Evolutionary conservation across 2,797 vertebrate genomes (phyloP), one percentile per base, ranked within the genome.

Genomic region (Botia kubotai): DNA sequence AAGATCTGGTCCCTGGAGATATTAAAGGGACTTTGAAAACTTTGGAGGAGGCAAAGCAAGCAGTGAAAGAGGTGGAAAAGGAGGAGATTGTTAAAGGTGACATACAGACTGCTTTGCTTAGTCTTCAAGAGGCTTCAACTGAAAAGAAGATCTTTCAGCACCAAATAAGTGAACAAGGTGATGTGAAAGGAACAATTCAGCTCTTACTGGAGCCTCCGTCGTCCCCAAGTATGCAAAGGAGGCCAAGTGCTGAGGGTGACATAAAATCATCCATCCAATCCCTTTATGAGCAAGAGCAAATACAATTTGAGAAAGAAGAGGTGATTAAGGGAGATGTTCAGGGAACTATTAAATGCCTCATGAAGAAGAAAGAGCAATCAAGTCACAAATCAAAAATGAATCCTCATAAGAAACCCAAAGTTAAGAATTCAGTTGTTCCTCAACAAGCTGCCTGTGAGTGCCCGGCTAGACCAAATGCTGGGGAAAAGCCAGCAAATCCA

Each of bases 1-100:
- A 95, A 39, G 95, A 96, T 84, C 89, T 97, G 84, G 93, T 97
- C 55, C 88, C 87, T 75, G 94, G 94, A 69, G 94, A 97, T 82
- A 92, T 97, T 85, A 94, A 94, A 89, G 93, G 92, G n/a, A 95
- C 96, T 13, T 88, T 97, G 77, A 95, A 88, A 88, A 95, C 92
- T 81, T 92, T 98, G 80, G 93, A 96, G 91, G 94, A 96, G 86
- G 93, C 93, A 5, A 94, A 93, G 71, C 90, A 93, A 79, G 87
- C 90, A 70, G 91, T 96, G 70, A 96, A 95, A 89, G 92, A 93
- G 70, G 78, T 95, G 5, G 92, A 93, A 66, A 96, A 93, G 86
- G 93, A 94, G 80, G 89, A 92, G 79, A 85, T 94, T 48, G 86
- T 94, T 68, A 94, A 88, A 91, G 93, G 94, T 36, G 92, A 95